Conservation (phyloP, 2,888 invertebrate species). For the Platycheirus albimanus region DNA sequence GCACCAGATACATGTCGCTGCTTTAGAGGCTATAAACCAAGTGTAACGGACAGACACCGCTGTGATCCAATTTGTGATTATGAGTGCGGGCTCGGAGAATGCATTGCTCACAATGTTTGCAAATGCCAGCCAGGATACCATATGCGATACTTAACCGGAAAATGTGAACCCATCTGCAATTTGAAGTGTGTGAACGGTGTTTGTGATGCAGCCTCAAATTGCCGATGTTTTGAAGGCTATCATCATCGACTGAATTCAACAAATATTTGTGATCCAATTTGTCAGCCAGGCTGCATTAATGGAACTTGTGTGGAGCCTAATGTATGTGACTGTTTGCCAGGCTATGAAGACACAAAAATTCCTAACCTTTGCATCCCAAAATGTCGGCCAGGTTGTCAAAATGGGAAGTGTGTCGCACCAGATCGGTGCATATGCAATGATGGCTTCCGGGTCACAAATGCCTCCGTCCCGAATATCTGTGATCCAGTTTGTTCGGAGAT, state of each 20-base stretch:
- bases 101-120: conserved; percentile 80
- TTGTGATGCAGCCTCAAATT: conserved; percentile 83
- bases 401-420: conserved; percentile 83
- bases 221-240: conserved; percentile 85
- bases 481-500: conserved; percentile 77
- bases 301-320: conserved; percentile 83
- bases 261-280: conserved; percentile 80
- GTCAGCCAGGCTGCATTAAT: conserved; percentile 81
- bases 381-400: conserved; percentile 80
- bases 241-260: conserved; percentile 77
- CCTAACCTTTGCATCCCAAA: conserved; percentile 78
- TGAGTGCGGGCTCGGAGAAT: conserved; percentile 79
- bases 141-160: conserved; percentile 79
- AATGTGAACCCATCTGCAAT: conserved; percentile 79
- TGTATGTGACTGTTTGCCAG: conserved; percentile 78
- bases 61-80: conserved; percentile 80
- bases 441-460: conserved; percentile 79
- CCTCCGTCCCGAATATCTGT: conserved; percentile 78
- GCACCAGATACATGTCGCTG: conserved; percentile 83
- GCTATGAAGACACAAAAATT: conserved; percentile 79
- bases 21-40: conserved; percentile 80
- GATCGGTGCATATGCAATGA: conserved; percentile 83
- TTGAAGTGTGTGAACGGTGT: conserved; percentile 81
- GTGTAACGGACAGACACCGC: conserved; percentile 67
- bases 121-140: conserved; percentile 79